Evolutionary conservation across 1,140 invertebrate genomes (phyloP), one percentile per base, ranked within the genome.

Genomic region (Thaumatotibia leucotreta): DNA sequence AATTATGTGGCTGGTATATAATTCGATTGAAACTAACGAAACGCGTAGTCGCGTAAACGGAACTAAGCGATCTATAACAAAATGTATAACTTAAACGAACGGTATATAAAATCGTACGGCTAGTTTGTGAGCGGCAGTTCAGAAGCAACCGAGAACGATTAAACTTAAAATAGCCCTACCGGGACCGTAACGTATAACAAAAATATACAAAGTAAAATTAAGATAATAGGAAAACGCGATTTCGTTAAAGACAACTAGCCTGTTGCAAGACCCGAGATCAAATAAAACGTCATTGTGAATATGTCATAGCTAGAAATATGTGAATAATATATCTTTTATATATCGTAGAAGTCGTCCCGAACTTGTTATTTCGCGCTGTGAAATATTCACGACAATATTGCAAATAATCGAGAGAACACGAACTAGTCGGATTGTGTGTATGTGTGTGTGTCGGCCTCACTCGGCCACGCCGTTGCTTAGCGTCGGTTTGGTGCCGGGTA

Each of bases 261-360:
- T 65, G 74, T 79, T 79, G 76, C 79, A 80, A 79, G 79, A 83
- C 71, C 79, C 80, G 82, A 89, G 85, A 88, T 85, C 84, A 84
- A 83, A 68, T 39, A 66, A 68, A 72, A 73, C 62, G 66, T 70
- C 61, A 71, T 66, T 73, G 83, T 89, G 83, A 85, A 87, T 85
- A 87, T 75, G 70, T 84, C 84, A 83, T 76, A 81, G 81, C 82
- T 74, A 61, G 77, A 76, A 80, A 75, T 68, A 77, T 29, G 11
- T 23, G 11, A 31, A n/a, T 22, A 22, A 58, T 58, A 9, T 22
- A 50, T 64, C n/a, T n/a, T 65, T 49, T 66, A 69, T 66, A 23
- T 67, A 64, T 31, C 65, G 54, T 63, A 49, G 68, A 69, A 66
- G 67, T 74, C 61, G 77, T 82, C 82, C 80, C 85, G 83, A 84